phyloP scores from a whole-genome alignment of 1,140 invertebrate species.

The Lethrus apterus region DNA sequence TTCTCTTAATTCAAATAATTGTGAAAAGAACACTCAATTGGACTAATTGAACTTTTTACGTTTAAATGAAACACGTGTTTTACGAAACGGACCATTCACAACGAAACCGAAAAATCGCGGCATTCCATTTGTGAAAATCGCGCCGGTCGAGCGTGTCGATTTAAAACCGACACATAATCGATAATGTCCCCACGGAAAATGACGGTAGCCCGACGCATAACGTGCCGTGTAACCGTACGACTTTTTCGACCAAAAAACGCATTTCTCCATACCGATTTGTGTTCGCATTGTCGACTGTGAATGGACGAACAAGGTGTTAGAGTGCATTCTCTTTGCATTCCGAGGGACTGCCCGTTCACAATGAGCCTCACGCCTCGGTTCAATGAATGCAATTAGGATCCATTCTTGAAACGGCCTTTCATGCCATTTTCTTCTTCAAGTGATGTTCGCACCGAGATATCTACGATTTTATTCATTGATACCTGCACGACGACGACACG shows the following conservation, averaged over 20 bases:
- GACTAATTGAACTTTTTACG: conserved; percentile 10
- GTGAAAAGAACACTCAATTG: conserved; percentile 6
- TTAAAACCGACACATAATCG: conserved; percentile 2
- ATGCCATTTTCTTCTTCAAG: conserved; percentile 5
- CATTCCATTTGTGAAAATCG: conserved; percentile 1
- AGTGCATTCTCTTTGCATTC: conserved; percentile 22
- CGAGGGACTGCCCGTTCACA: conserved; percentile 20
- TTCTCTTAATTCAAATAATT: neutral
- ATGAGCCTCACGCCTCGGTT: conserved; percentile 30
- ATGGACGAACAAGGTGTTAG: conserved; percentile 28
- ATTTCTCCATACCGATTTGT: conserved; percentile 21
- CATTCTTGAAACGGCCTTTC: conserved; percentile 23
- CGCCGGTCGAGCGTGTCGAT: conserved; percentile 16
- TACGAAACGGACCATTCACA: neutral
- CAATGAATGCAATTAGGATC: conserved; percentile 32
- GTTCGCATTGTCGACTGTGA: conserved; percentile 20
- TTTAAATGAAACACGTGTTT: conserved; percentile 10
- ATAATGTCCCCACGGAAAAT: neutral
- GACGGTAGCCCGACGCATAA: conserved; percentile 10
- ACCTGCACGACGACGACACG: no score
- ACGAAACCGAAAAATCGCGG: conserved; percentile 18
- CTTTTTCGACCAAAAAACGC: conserved; percentile 3
- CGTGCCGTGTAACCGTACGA: conserved; percentile 9
- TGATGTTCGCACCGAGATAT: conserved; percentile 13
- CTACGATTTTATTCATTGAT: conserved; percentile 11